These are phyloP conservation scores for Anisognathus igniventris DNA, from an alignment of 2,797 vertebrate species.

Conservation along the genomic window DNA sequence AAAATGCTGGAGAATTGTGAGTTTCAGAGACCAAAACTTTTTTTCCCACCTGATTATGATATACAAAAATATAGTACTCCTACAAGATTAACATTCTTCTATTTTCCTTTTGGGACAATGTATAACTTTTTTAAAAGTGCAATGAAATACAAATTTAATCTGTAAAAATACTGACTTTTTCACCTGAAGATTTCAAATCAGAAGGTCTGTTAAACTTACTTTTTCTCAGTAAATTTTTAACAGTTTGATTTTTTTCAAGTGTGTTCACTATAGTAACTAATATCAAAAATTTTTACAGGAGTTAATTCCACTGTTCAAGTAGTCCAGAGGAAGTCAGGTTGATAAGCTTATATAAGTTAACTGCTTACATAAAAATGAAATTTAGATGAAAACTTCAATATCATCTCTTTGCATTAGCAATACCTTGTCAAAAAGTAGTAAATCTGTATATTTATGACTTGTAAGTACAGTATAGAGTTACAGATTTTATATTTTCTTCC, in stretches of 20 bases:
- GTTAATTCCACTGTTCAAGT: slow-evolving; percentile 11
- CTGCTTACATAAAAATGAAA: slow-evolving; percentile 20
- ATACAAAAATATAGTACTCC: neutral
- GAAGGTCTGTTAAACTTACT: neutral
- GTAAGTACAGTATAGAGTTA: neutral
- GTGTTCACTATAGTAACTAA: neutral
- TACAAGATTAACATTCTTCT: neutral
- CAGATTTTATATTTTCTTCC: neutral
- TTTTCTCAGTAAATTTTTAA: neutral
- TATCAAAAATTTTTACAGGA: neutral
- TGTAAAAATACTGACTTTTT: neutral
- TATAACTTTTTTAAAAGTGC: neutral
- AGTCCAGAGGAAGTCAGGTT: slow-evolving; percentile 1
- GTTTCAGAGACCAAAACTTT: neutral
- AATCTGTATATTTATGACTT: neutral
- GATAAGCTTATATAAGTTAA: slow-evolving; percentile 32
- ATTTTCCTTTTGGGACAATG: neutral
- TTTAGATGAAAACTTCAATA: slow-evolving; percentile 51
- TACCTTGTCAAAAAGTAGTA: slow-evolving; percentile 27
- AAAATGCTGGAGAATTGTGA: neutral
- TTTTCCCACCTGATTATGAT: neutral
- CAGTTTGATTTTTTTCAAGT: neutral
- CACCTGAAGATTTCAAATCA: neutral
- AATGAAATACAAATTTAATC: neutral
- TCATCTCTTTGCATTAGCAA: slow-evolving; percentile 29